These are phyloP conservation scores for Acronicta psi DNA, from an alignment of 2,888 invertebrate species.

Conservation along the genomic window DNA sequence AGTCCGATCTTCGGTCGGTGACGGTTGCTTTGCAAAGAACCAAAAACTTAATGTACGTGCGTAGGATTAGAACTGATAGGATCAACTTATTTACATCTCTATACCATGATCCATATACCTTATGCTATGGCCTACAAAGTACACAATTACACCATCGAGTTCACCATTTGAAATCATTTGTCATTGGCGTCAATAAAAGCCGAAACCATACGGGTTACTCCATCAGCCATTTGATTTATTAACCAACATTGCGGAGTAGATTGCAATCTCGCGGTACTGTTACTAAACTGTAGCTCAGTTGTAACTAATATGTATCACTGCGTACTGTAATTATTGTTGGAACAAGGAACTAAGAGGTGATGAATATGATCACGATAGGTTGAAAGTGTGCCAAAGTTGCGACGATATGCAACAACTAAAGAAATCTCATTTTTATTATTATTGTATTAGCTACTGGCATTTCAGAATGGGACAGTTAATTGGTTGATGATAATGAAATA, in stretches of 20 bases:
- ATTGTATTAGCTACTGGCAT: too few species aligned
- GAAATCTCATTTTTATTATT: too few species aligned
- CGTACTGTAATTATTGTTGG: constrained; percentile 31
- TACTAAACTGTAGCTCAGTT: constrained; percentile 52
- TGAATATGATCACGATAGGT: constrained; percentile 31
- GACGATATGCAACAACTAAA: constrained; percentile 14
- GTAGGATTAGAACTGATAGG: constrained; percentile 20
- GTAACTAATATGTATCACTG: constrained; percentile 39
- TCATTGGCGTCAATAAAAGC: constrained; percentile 60
- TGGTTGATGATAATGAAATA: too few species aligned
- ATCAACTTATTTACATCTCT: constrained; percentile 27
- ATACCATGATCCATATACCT: constrained; percentile 38
- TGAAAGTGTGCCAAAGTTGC: constrained; percentile 17
- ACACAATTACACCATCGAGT: constrained; percentile 52
- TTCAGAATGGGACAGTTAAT: too few species aligned
- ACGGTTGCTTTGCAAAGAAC: background rate
- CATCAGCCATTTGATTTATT: constrained; percentile 70
- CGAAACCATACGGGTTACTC: constrained; percentile 62
- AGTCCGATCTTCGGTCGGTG: too few species aligned
- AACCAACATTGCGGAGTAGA: constrained; percentile 57
- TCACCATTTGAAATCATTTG: constrained; percentile 64
- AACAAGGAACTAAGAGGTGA: constrained; percentile 20
- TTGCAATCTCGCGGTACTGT: constrained; percentile 60
- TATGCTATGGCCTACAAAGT: constrained; percentile 31
- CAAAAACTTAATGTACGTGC: constrained; percentile 1